These are phyloP conservation scores for Dicerorhinus sumatrensis DNA, from an alignment of 2,113 vertebrate genomes.

Conservation along the genomic window DNA sequence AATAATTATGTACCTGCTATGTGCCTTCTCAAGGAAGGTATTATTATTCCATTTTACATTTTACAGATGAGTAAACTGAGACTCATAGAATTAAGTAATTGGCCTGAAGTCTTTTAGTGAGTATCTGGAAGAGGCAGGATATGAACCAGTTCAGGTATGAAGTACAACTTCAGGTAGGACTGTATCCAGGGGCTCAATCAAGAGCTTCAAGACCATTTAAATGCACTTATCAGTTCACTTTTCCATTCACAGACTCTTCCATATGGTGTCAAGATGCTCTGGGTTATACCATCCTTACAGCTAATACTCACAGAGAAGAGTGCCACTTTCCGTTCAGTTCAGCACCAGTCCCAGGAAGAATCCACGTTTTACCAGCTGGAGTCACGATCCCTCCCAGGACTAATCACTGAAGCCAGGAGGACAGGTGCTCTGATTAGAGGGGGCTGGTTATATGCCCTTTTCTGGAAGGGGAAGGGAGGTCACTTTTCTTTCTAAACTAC, in stretches of 20 bases:
- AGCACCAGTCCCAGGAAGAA: neutral
- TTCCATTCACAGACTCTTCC: neutral
- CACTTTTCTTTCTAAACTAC: neutral
- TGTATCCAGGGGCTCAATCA: neutral
- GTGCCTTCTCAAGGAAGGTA: neutral
- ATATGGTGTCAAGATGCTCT: neutral
- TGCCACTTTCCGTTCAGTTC: neutral
- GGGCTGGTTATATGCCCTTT: neutral
- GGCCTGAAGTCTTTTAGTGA: conserved; percentile 52
- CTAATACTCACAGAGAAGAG: neutral
- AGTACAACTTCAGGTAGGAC: neutral
- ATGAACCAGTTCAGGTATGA: conserved; percentile 46
- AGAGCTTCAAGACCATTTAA: neutral
- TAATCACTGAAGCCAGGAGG: neutral
- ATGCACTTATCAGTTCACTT: neutral
- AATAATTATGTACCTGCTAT: neutral
- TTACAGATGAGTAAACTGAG: conserved; percentile 67
- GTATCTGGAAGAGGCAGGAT: conserved; percentile 63
- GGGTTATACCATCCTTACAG: neutral
- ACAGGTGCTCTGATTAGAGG: neutral
- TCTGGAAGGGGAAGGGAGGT: neutral
- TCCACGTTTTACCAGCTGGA: neutral
- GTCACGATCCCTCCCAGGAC: neutral
- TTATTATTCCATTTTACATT: conserved; percentile 41
- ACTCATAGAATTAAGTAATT: conserved; percentile 60